phyloP scores from a whole-genome alignment of 2,113 vertebrate genomes.

The Pterocles burchelli region DNA sequence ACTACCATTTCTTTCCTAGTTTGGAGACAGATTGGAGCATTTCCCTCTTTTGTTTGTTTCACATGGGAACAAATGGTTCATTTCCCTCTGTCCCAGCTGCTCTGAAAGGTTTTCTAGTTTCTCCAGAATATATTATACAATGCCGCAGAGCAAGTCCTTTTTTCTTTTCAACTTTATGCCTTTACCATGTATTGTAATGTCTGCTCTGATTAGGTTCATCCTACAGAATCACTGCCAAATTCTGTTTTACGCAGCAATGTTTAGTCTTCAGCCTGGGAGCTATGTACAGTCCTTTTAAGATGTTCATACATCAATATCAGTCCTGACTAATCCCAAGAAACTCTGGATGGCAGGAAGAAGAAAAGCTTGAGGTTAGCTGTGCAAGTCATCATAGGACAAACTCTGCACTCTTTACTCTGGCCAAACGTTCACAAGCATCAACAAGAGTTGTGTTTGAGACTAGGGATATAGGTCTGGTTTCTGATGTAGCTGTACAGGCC shows the following conservation, averaged over 20 bases:
- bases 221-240: constrained; percentile 61
- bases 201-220: constrained; percentile 62
- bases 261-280: constrained; percentile 66
- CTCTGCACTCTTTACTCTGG: background rate
- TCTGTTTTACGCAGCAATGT: constrained; percentile 53
- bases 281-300: constrained; percentile 57
- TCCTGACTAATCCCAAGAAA: constrained; percentile 35
- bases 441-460: background rate
- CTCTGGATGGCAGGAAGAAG: constrained; percentile 1
- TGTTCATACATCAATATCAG: constrained; percentile 50
- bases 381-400: background rate
- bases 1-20: constrained; percentile 32
- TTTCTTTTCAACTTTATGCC: constrained; percentile 1
- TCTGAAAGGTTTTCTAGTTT: constrained; percentile 56
- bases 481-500: background rate
- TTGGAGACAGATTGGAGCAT: constrained; percentile 29
- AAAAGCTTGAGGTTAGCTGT: constrained; percentile 22
- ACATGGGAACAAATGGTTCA: constrained; percentile 31
- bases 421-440: background rate
- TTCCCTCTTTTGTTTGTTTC: constrained; percentile 54
- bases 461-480: background rate
- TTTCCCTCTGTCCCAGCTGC: constrained; percentile 40
- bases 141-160: constrained; percentile 6
- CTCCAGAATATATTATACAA: constrained; percentile 49
- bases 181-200: constrained; percentile 60